Conservation (phyloP, 2,113 vertebrate genomes). For the Nymphicus hollandicus region DNA sequence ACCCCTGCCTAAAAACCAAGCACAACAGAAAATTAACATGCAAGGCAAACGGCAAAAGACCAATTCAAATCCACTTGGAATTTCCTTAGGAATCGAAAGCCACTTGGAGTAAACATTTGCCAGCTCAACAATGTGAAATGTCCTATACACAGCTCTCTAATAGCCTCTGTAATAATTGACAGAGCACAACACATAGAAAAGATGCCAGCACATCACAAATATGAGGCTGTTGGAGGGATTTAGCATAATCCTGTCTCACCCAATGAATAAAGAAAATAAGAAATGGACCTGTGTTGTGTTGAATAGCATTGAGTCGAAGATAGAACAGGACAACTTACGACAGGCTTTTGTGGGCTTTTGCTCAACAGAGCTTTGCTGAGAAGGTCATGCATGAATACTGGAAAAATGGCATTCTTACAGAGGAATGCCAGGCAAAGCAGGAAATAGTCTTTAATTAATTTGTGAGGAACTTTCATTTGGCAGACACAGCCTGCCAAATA, state of each 20-base stretch:
- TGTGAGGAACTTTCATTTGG: conserved; percentile 39
- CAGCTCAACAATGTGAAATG: conserved; percentile 32
- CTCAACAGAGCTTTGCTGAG: neutral
- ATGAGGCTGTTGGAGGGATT: conserved; percentile 50
- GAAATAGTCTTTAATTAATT: conserved; percentile 57
- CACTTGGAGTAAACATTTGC: conserved; percentile 52
- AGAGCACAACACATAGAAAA: conserved; percentile 19
- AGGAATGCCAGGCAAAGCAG: conserved; percentile 38
- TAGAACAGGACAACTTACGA: neutral
- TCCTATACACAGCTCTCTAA: neutral
- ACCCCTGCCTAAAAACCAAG: neutral
- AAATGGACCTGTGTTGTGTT: neutral
- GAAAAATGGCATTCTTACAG: conserved; percentile 36
- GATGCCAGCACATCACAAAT: conserved; percentile 45
- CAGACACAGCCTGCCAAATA: conserved; percentile 8
- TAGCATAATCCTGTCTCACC: conserved; percentile 44
- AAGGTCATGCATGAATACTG: conserved; percentile 30
- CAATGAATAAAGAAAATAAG: conserved; percentile 39
- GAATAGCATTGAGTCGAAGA: neutral
- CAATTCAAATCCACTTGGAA: conserved; percentile 3
- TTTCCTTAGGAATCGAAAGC: conserved; percentile 37
- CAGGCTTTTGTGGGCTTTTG: neutral
- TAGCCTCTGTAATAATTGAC: conserved; percentile 31
- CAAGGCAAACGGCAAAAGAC: conserved; percentile 15
- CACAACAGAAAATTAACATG: neutral